Evolutionary conservation across 1,140 invertebrate genomes (phyloP), one percentile per base, ranked within the genome.

Genomic region (Platyura marginata): DNA sequence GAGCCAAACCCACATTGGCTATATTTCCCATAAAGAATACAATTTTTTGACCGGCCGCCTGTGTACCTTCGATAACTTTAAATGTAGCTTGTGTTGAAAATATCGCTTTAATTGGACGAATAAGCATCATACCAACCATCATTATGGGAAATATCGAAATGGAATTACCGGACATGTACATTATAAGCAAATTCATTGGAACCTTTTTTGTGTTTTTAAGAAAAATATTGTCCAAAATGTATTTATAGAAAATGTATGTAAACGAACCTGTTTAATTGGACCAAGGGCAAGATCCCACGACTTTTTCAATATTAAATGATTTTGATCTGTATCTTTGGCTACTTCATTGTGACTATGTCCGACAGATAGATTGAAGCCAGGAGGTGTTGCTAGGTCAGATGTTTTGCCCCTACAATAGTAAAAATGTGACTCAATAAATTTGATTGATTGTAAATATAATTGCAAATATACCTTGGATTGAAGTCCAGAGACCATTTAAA

Each of bases 61-160:
- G 87, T 20, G 78, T 78, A n/a, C 91, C 91, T 69, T 96, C 91
- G 45, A 96, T 89, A 65, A 90, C 80, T 66, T 94, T 94, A 53
- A 97, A 97, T 38, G 90, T 90, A 47, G 80, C 76, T 57, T 89
- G 82, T 43, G 90, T 80, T 2, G 86, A 70, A 57, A 96, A 90
- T 16, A 98, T 68, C 8, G 93, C 90, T 66, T 98, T 94, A 2
- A 98, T 79, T 13, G 93, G 93, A 49, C 91, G 69, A 45, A 97
- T 81, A 47, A 97, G 85, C 58, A 98, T 75, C 95, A 98, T 98
- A 29, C 91, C 91, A 16, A 98, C 90, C 94, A 99, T 98, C 95
- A 99, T 98, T n/a, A 99, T 98, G 2, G 95, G 95, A 56, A 99
- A 98, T 49, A 99, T 97, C 1, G 92, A 97, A 53, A 98, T 97